phyloP scores from a whole-genome alignment of 2,888 invertebrate genomes.

The Erpobdella octoculata region DNA sequence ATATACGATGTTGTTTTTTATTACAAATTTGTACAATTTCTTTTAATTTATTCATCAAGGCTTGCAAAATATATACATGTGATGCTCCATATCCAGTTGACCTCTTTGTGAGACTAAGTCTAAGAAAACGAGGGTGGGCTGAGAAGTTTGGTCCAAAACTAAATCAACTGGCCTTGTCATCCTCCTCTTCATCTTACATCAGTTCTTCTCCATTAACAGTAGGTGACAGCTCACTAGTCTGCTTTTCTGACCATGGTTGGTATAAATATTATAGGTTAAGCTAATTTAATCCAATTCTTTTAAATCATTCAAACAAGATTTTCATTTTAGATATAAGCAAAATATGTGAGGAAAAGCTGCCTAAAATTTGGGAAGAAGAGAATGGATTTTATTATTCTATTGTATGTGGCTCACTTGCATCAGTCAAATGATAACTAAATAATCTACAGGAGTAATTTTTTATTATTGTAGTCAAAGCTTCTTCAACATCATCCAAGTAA shows the following conservation, averaged over 20 bases:
- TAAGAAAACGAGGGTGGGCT: conserved; percentile 39
- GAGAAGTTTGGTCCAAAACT: conserved; percentile 37
- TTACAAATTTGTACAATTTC: no score
- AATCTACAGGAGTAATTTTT: not conserved
- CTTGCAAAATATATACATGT: conserved; percentile 37
- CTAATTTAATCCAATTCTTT: not conserved
- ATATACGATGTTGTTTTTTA: no score
- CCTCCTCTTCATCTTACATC: not conserved
- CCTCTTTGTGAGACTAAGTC: conserved; percentile 34
- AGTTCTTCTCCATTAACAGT: not conserved
- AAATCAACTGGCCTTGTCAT: conserved; percentile 9
- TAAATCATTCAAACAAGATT: not conserved
- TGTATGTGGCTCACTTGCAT: conserved; percentile 28
- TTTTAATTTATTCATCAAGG: no score
- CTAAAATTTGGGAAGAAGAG: conserved; percentile 35
- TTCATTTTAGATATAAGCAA: not conserved
- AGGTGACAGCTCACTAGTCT: no score
- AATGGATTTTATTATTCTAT: conserved; percentile 37
- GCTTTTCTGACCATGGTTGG: no score
- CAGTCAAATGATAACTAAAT: not conserved
- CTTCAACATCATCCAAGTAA: conserved; percentile 36
- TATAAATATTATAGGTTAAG: no score
- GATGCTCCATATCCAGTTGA: conserved; percentile 39
- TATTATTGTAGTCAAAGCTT: conserved; percentile 34
- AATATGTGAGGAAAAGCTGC: conserved; percentile 36